Evolutionary conservation across 2,888 invertebrate genomes (phyloP).

Genomic region (Microchrysa polita): DNA sequence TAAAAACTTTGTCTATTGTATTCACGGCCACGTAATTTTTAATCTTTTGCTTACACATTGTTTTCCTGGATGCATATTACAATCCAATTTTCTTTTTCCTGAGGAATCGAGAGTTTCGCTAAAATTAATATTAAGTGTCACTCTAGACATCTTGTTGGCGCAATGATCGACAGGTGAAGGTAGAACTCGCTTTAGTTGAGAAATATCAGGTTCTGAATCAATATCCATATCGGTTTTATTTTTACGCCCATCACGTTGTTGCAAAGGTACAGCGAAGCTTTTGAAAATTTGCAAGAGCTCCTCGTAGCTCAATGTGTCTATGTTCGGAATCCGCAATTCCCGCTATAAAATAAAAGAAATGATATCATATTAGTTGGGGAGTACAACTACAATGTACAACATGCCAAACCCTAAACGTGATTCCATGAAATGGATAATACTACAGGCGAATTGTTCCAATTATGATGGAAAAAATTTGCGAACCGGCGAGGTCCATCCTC

Average conservation of each 20-base stretch:
- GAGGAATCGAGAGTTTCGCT: conserved; percentile 4
- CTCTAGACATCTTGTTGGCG: conserved; percentile 39
- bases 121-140: conserved; percentile 44
- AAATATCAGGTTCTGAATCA: not conserved
- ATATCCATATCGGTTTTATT: not conserved
- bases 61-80: not conserved
- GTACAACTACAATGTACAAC: too few relatives aligned
- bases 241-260: conserved; percentile 47
- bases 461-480: too few relatives aligned
- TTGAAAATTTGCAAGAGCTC: conserved; percentile 55
- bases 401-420: too few relatives aligned
- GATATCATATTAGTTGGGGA: too few relatives aligned
- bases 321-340: conserved; percentile 52
- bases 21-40: conserved; percentile 45
- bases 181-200: conserved; percentile 37
- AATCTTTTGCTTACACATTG: conserved; percentile 27
- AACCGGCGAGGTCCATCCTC: too few relatives aligned
- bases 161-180: conserved; percentile 36
- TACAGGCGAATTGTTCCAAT: too few relatives aligned
- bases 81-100: conserved; percentile 21
- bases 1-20: not conserved
- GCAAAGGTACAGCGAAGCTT: conserved; percentile 56
- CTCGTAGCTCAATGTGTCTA: conserved; percentile 52
- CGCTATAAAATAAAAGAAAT: conserved; percentile 53
- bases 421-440: too few relatives aligned